Evolutionary conservation across 2,797 vertebrate genomes (phyloP).

Genomic region (Oceanodroma leucorhoa): DNA sequence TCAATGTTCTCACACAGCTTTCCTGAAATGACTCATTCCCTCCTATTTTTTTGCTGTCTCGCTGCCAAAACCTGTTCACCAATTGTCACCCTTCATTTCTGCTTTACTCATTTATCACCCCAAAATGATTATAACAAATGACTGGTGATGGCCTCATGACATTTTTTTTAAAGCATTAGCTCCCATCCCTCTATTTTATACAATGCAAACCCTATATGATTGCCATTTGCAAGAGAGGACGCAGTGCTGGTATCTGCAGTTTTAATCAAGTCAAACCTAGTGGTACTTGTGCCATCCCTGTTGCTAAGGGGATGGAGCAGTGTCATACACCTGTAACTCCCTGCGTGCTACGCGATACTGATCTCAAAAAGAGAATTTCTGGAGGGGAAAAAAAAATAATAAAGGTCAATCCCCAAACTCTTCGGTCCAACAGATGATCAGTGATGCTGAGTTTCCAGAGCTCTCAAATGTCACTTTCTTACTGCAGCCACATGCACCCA

Average conservation of each 20-base stretch:
- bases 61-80: constrained; percentile 52
- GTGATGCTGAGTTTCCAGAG: background rate
- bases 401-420: background rate
- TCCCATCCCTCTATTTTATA: background rate
- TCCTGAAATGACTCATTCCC: constrained; percentile 17
- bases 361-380: background rate
- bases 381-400: background rate
- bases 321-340: background rate
- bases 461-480: background rate
- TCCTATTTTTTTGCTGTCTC: constrained; percentile 38
- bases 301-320: background rate
- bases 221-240: background rate
- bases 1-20: background rate
- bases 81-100: constrained; percentile 34
- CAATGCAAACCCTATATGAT: background rate
- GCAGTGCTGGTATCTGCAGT: background rate
- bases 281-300: background rate
- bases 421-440: background rate
- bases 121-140: constrained; percentile 17
- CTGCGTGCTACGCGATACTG: rapidly evolving
- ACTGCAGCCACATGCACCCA: background rate
- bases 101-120: constrained; percentile 10
- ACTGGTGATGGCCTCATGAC: background rate
- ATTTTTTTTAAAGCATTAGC: background rate
- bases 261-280: background rate